Evolutionary conservation across 2,888 invertebrate species (phyloP), one percentile per base, ranked within the genome.

Genomic region (Amblyjoppa proteus): DNA sequence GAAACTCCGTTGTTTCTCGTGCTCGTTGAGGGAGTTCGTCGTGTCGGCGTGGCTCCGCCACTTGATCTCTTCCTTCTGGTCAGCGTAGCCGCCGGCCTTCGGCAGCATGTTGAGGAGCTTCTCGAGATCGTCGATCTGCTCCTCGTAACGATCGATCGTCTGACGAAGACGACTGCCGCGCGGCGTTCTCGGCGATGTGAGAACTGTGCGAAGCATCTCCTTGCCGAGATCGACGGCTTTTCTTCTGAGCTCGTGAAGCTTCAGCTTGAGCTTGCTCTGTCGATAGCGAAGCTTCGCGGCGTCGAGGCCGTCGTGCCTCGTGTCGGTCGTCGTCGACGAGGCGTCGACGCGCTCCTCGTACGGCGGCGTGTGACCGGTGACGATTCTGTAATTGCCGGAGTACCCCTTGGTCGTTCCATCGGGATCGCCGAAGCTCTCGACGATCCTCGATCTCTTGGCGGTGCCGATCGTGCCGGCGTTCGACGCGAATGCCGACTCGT

Each of bases 111-210:
- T 88, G 45, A 93, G 75, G 11, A 92, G 49, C 56, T 90, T 91
- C 2, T 91, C 90, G 11, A 92, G 79, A 64, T 91, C 91, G 41
- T 92, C 90, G 20, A 93, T 93, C 56, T 91, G 91, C 4, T 88
- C 88, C 45, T 91, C 90, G 69, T 90, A 91, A 1, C 88, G 88
- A 61, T 91, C 91, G 78, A 92, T 90, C 76, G 87, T 89, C 53
- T 91, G 90, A 9, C 89, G 89, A 4, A 91, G 74, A 13, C 88
- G 83, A 2, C 88, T 90, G 16, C 31, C 16, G 7, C 61, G 45
- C n/a, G 58, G 82, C 25, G 51, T 73, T 16, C 56, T 53, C 34
- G 25, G 78, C 11, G 88, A 76, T 0, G 66, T 84, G 31, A 73
- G 69, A 20, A 84, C 86, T 4, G 61, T 64, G 6, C 82, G 81